A percentile compares a stretch with the other conserved stretches of the same genome.
These are phyloP conservation scores for Phocides pigmalion DNA, from an alignment of 1,140 invertebrate genomes.

Conservation along the genomic window DNA sequence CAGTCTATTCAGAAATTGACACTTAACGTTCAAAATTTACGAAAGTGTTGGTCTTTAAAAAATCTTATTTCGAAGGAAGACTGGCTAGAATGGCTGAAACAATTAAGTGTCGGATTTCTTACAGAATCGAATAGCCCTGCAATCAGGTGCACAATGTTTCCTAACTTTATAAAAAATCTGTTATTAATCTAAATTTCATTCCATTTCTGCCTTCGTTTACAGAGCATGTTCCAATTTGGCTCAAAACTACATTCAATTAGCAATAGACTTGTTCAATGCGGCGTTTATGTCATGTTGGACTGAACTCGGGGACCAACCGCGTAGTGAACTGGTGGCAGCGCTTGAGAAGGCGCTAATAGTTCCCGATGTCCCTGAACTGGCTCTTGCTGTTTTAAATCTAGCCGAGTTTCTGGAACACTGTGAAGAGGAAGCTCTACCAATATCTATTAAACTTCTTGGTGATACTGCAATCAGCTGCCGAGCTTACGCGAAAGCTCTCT, in stretches of 20 bases:
- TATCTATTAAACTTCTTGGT: constrained; percentile 93
- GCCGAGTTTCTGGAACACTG: constrained; percentile 99
- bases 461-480: constrained; percentile 92
- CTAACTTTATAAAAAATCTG: not conserved
- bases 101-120: constrained; percentile 96
- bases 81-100: constrained; percentile 98
- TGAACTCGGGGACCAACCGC: constrained; percentile 92
- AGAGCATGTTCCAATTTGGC: constrained; percentile 95
- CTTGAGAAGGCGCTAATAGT: constrained; percentile 95
- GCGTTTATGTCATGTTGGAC: constrained; percentile 99
- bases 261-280: constrained; percentile 98
- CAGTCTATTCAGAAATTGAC: constrained; percentile 89
- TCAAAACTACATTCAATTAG: constrained; percentile 96
- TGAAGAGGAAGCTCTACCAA: constrained; percentile 96
- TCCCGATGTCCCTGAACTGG: constrained; percentile 97
- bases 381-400: constrained; percentile 97
- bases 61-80: constrained; percentile 97
- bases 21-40: constrained; percentile 91
- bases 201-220: constrained; percentile 34
- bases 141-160: constrained; percentile 90
- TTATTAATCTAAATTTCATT: not conserved
- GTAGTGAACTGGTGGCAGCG: constrained; percentile 93
- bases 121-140: constrained; percentile 99
- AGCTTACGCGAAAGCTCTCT: constrained; percentile 97
- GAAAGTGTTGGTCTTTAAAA: constrained; percentile 94